Percentiles rank a stretch among this genome's conserved stretches.
Evolutionary conservation across 2,113 vertebrate genomes (phyloP).

Genomic region (Casuarius casuarius): DNA sequence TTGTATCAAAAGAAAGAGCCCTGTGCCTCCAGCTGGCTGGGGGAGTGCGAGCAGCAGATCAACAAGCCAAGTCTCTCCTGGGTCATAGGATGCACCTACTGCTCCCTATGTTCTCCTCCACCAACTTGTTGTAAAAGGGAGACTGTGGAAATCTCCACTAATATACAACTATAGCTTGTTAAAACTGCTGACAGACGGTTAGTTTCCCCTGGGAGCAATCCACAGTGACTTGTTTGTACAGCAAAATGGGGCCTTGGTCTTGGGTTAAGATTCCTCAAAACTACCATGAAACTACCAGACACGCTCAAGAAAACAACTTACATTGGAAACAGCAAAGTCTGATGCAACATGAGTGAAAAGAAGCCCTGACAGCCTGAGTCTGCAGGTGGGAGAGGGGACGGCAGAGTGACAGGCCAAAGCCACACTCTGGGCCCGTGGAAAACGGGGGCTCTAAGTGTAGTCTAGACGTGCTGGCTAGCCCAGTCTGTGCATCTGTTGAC

Average conservation of each 20-base stretch:
- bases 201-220: neutral
- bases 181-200: neutral
- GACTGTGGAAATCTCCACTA: neutral
- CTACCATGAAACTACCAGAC: neutral
- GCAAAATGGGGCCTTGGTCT: too few species aligned
- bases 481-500: neutral
- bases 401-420: neutral
- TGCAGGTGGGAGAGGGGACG: neutral
- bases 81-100: neutral
- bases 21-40: rapidly evolving
- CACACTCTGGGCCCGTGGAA: neutral
- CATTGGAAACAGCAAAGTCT: neutral
- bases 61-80: neutral
- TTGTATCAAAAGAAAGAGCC: neutral
- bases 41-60: neutral
- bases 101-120: neutral
- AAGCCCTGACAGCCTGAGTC: neutral
- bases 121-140: neutral
- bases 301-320: neutral
- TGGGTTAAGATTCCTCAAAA: too few species aligned
- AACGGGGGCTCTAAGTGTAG: neutral
- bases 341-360: neutral
- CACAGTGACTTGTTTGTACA: neutral
- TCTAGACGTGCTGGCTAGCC: neutral
- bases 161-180: neutral